Conservation (phyloP, 2,113 vertebrate species). For the Origma solitaria region DNA sequence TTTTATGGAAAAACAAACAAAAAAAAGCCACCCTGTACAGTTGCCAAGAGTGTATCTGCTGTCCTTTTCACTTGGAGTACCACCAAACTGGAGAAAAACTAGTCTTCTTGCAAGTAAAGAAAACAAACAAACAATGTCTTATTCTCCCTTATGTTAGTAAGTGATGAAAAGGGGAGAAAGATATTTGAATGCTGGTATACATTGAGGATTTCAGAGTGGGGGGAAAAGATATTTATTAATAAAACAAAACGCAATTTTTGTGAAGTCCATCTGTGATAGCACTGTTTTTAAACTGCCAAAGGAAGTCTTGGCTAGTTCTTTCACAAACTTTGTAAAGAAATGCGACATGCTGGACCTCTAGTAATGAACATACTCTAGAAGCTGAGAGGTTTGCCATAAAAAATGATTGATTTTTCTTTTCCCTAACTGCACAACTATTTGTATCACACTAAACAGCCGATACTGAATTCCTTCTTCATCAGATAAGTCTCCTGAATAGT, state of each 20-base stretch:
- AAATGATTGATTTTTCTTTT: neutral
- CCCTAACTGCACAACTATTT: neutral
- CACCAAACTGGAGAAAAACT: constrained; percentile 15
- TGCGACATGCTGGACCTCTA: neutral
- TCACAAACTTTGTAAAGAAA: neutral
- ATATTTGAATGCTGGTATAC: neutral
- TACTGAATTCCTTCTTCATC: neutral
- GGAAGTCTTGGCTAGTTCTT: neutral
- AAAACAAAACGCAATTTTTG: neutral
- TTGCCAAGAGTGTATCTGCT: constrained; percentile 33
- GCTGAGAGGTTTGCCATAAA: neutral
- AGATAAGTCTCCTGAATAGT: neutral
- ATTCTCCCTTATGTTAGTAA: neutral
- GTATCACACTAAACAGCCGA: neutral
- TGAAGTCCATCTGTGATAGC: neutral
- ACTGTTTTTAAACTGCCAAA: neutral
- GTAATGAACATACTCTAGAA: rapidly evolving
- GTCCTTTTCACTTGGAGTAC: constrained; percentile 54
- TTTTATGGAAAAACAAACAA: neutral
- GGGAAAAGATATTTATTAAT: neutral
- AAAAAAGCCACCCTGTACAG: neutral
- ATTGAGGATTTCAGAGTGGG: neutral
- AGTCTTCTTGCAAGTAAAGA: neutral
- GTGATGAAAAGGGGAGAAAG: neutral
- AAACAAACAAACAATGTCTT: constrained; percentile 36